These are phyloP conservation scores for Dione vanillae DNA, from an alignment of 2,888 invertebrate species.

Conservation along the genomic window DNA sequence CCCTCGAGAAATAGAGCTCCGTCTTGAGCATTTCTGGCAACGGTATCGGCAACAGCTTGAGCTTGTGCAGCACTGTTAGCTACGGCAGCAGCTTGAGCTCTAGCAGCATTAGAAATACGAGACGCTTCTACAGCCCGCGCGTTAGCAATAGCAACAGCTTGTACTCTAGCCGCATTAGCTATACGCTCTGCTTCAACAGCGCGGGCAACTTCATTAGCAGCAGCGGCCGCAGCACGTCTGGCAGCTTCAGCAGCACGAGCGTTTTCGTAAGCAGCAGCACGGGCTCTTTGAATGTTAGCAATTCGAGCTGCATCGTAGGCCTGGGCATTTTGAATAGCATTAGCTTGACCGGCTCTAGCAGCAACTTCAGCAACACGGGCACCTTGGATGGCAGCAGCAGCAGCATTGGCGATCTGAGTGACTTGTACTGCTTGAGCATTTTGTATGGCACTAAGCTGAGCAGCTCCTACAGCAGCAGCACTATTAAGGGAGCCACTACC, in stretches of 20 bases:
- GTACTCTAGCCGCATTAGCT: conserved; percentile 75
- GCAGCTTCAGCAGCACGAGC: conserved; percentile 76
- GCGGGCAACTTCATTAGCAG: conserved; percentile 63
- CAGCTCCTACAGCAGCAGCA: conserved; percentile 74
- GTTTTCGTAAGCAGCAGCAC: conserved; percentile 76
- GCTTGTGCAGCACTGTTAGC: conserved; percentile 69
- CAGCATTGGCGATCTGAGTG: conserved; percentile 73
- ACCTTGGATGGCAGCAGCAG: conserved; percentile 76
- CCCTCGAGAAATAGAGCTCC: conserved; percentile 65
- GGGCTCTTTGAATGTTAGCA: conserved; percentile 75
- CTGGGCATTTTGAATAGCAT: conserved; percentile 75
- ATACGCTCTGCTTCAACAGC: conserved; percentile 72
- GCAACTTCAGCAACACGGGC: conserved; percentile 74
- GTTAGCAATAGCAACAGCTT: conserved; percentile 76
- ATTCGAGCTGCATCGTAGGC: conserved; percentile 75
- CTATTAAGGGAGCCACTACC: conserved; percentile 65
- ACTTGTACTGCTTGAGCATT: conserved; percentile 78
- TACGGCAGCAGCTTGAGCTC: conserved; percentile 68
- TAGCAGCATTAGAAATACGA: conserved; percentile 71
- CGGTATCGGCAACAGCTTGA: conserved; percentile 68
- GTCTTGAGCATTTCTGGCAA: conserved; percentile 68
- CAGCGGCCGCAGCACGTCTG: conserved; percentile 67
- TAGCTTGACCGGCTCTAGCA: conserved; percentile 70
- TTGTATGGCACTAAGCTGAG: conserved; percentile 77
- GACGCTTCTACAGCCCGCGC: conserved; percentile 74